Conservation (phyloP, 2,797 vertebrate genomes). For the Helarctos malayanus region DNA sequence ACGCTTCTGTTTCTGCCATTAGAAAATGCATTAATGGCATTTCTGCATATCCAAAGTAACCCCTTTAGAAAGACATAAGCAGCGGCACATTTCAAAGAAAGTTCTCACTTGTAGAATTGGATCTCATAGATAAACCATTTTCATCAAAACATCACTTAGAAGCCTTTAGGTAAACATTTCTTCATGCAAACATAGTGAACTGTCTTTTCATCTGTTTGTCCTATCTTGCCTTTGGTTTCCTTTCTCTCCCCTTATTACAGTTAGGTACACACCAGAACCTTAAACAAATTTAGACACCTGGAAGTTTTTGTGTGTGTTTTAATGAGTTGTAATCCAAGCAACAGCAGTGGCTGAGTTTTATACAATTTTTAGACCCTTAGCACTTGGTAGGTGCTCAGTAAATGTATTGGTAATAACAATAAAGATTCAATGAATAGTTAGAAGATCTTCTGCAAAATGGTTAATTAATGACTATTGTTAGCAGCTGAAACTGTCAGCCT, state of each 20-base stretch:
- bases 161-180: background rate
- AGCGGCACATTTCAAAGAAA: constrained; percentile 1
- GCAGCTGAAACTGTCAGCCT: background rate
- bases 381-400: background rate
- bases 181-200: background rate
- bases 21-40: background rate
- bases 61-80: background rate
- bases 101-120: background rate
- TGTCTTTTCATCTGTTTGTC: background rate
- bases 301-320: background rate
- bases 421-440: background rate
- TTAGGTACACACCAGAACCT: background rate
- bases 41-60: background rate
- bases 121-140: background rate
- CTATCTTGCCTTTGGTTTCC: background rate
- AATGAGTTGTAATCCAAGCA: background rate
- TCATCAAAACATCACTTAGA: constrained; percentile 8
- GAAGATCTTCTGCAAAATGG: background rate
- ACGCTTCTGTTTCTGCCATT: background rate
- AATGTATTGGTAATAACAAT: background rate
- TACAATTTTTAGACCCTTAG: background rate
- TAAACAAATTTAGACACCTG: background rate
- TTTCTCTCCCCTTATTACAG: background rate
- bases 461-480: constrained; percentile 45
- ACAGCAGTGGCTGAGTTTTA: background rate